Evolutionary conservation across 2,888 invertebrate genomes (phyloP).

Genomic region (Eurois occulta): DNA sequence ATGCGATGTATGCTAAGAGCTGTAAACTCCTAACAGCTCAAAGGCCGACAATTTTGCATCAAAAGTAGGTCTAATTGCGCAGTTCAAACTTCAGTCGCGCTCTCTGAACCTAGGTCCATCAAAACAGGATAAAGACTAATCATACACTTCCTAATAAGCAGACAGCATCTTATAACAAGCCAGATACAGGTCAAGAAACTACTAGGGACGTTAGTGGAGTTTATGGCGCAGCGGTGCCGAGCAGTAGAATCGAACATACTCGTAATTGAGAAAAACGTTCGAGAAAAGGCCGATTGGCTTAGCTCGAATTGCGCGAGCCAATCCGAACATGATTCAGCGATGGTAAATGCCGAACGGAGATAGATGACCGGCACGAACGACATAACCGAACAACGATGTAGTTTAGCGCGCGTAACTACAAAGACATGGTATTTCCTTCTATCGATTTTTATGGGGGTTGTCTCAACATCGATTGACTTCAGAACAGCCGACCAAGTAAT

Average conservation of each 20-base stretch:
- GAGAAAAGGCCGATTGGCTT: too few species aligned
- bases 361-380: background rate
- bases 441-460: background rate
- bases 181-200: slow-evolving; percentile 26
- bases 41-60: background rate
- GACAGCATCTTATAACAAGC: background rate
- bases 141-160: slow-evolving; percentile 38
- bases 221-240: too few species aligned
- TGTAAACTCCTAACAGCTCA: background rate
- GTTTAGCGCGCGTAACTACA: background rate
- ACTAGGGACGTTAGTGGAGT: background rate
- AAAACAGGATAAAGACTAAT: slow-evolving; percentile 44
- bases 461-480: slow-evolving; percentile 8
- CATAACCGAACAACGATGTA: background rate
- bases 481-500: background rate
- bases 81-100: background rate
- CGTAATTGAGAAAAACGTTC: too few species aligned
- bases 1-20: background rate
- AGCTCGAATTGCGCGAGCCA: too few species aligned
- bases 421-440: background rate
- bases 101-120: background rate
- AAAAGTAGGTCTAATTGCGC: background rate
- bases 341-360: background rate
- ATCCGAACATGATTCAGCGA: too few species aligned
- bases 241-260: too few species aligned